These are phyloP conservation scores for Echinarachnius parma DNA, from an alignment of 53 echinoderm and acorn worm genomes.

Conservation along the genomic window DNA sequence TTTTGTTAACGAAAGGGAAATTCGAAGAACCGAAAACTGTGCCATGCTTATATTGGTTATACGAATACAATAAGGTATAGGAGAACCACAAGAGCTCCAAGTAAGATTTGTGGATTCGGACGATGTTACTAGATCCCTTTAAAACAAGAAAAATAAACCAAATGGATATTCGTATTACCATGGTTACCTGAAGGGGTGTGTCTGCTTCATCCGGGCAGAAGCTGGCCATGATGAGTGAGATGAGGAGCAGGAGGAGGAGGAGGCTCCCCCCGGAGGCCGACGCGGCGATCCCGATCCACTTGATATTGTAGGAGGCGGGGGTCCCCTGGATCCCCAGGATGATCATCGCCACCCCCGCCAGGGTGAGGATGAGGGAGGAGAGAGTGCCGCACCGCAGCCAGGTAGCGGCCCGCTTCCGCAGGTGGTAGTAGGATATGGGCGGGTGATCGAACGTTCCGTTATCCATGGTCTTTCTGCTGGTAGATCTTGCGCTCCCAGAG, in stretches of 20 bases:
- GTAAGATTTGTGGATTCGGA: too few relatives aligned
- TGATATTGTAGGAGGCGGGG: constrained; percentile 35
- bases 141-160: too few relatives aligned
- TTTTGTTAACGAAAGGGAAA: too few relatives aligned
- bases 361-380: constrained; percentile 36
- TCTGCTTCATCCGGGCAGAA: constrained; percentile 38
- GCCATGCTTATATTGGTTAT: too few relatives aligned
- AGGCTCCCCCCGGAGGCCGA: constrained; percentile 40
- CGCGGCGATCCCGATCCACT: constrained; percentile 45
- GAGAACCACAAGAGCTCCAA: too few relatives aligned
- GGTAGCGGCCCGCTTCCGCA: constrained; percentile 42
- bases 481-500: too few relatives aligned
- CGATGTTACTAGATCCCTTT: too few relatives aligned
- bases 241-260: constrained; percentile 36
- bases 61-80: too few relatives aligned
- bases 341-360: constrained; percentile 40
- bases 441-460: constrained; percentile 5
- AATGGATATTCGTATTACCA: too few relatives aligned
- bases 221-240: constrained; percentile 47
- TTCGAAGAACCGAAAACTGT: too few relatives aligned
- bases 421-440: constrained; percentile 39
- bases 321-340: constrained; percentile 41
- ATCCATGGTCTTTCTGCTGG: too few relatives aligned
- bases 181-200: too few relatives aligned
- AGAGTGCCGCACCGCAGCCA: constrained; percentile 44